Evolutionary conservation across 1,140 invertebrate species (phyloP), one percentile per base, ranked within the genome.

Genomic region (Drosophila mauritiana): DNA sequence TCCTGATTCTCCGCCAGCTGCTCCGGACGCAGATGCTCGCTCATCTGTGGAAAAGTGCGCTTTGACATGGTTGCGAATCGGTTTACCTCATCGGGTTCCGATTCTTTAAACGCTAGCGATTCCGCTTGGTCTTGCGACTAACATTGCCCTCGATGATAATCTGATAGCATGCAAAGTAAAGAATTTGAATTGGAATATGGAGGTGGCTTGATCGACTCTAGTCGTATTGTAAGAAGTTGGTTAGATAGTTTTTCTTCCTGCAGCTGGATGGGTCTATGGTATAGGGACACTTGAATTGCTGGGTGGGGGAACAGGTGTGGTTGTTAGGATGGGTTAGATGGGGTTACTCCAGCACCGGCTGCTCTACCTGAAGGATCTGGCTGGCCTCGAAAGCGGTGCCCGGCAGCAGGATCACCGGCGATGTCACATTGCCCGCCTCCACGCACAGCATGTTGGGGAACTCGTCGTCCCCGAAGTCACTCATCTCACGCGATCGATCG

Each of bases 381-480:
- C 91, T 92, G 39, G 91, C 91, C 55, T 92, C 91, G 20, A 81
- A 92, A 6, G 89, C 89, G 6, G 96, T 97, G 40, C 97, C 97
- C 34, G 97, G 97, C 69, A 97, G 93, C 34, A 99, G 94, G 80
- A 97, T 95, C 25, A 98, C 96, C 43, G 97, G 97, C 78, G 95
- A 95, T 59, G 95, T 96, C 1, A 99, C 97, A 91, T 97, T 96
- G 34, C 98, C 98, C 58, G 97, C 96, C 92, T 99, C 98, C 25
- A 99, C 97, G 93, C 98, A 99, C 64, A 98, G 94, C 97, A 98
- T 98, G 91, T 97, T 97, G 10, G 96, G 96, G 93, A 97, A 98
- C 92, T 98, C 98, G 80, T 98, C 97, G 93, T 98, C 97, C 17
- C 97, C 98, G 93, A 99, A 98, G 93, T 99, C 98, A 0, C 95